Conservation (phyloP, 1,140 invertebrate genomes). For the Oedothorax gibbosus region DNA sequence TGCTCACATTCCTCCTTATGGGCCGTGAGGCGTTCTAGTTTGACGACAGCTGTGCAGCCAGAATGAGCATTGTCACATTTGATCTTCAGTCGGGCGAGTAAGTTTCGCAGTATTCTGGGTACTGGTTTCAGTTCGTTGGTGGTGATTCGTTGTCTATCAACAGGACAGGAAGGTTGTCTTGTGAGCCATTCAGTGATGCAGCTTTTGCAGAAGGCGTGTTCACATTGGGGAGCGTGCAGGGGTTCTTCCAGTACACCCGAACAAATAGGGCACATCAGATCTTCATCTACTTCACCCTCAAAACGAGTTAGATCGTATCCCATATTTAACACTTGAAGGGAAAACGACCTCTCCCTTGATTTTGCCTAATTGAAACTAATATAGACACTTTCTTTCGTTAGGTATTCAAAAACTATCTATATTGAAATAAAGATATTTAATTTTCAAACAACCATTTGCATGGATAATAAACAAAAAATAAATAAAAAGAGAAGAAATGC, state of each 20-base stretch:
- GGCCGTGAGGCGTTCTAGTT: conserved; percentile 83
- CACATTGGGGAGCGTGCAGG: conserved; percentile 90
- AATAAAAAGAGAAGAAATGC: too few relatives aligned
- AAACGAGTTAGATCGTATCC: conserved; percentile 90
- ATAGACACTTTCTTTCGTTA: too few relatives aligned
- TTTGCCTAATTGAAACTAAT: too few relatives aligned
- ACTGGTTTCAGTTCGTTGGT: conserved; percentile 87
- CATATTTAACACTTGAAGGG: conserved; percentile 72
- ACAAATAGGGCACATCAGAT: conserved; percentile 92
- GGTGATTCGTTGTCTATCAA: conserved; percentile 89
- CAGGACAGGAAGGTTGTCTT: conserved; percentile 90
- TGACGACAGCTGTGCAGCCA: conserved; percentile 86
- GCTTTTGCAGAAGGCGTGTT: conserved; percentile 93
- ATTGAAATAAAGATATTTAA: too few relatives aligned
- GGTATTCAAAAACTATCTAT: too few relatives aligned
- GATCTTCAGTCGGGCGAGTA: conserved; percentile 87
- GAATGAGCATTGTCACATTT: conserved; percentile 89
- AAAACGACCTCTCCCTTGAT: too few relatives aligned
- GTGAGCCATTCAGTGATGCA: conserved; percentile 96
- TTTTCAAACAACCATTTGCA: too few relatives aligned
- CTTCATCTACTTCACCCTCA: conserved; percentile 91
- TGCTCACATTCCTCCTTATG: conserved; percentile 93
- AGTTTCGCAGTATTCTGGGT: conserved; percentile 90
- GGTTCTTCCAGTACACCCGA: conserved; percentile 86
- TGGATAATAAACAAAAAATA: too few relatives aligned